phyloP scores from a whole-genome alignment of 2,888 invertebrate genomes.

The Orchesella flavescens region DNA sequence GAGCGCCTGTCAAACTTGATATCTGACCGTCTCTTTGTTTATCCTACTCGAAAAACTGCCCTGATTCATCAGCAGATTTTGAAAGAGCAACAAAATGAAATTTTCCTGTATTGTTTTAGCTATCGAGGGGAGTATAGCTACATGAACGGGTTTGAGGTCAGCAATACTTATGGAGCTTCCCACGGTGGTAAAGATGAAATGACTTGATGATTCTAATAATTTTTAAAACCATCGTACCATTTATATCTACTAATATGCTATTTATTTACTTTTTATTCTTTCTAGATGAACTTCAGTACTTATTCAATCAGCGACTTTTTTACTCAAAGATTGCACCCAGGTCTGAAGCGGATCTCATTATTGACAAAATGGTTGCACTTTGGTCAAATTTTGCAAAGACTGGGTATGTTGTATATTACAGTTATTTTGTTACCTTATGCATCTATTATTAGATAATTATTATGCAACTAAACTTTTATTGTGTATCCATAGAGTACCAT shows the following conservation, averaged over 20 bases:
- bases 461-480: background rate
- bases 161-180: conserved; percentile 56
- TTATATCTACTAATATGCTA: too few species aligned
- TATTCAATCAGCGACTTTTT: conserved; percentile 64
- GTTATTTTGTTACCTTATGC: too few species aligned
- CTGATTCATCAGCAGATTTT: conserved; percentile 43
- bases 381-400: conserved; percentile 61
- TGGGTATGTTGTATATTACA: too few species aligned
- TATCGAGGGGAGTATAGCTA: conserved; percentile 57
- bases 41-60: conserved; percentile 50
- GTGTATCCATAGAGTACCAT: conserved; percentile 24
- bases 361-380: conserved; percentile 56
- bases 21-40: conserved; percentile 76
- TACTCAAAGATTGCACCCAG: conserved; percentile 57
- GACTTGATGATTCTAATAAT: too few species aligned
- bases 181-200: conserved; percentile 57
- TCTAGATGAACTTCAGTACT: conserved; percentile 63
- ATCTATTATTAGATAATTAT: too few species aligned
- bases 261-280: background rate
- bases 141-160: conserved; percentile 60
- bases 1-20: conserved; percentile 73
- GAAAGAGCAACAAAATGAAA: conserved; percentile 40
- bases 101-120: conserved; percentile 58
- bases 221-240: too few species aligned
- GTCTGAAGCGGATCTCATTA: conserved; percentile 56